Conservation (phyloP, 1,140 invertebrate species). For the Habropoda laboriosa region DNA sequence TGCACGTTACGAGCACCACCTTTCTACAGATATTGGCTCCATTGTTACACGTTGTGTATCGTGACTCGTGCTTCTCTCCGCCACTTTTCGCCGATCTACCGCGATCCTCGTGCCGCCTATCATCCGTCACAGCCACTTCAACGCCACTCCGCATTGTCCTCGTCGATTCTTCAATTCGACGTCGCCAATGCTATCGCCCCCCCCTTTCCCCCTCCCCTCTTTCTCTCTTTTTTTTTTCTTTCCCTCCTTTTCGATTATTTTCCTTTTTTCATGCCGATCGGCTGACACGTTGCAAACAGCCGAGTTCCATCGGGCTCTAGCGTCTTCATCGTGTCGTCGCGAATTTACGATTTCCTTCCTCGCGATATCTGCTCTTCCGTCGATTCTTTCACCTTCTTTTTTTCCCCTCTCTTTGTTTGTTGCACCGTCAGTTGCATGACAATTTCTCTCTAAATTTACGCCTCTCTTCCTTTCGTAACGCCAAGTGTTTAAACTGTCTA, state of each 20-base stretch:
- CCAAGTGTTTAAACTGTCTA: no score
- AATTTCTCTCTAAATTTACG: background rate
- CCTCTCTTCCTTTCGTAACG: no score
- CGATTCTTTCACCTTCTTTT: background rate
- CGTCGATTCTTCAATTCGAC: slow-evolving; percentile 57
- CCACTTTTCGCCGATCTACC: slow-evolving; percentile 60
- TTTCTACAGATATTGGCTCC: slow-evolving; percentile 72
- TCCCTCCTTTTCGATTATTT: slow-evolving; percentile 43
- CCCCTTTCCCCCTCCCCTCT: no score
- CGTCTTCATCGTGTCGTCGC: slow-evolving; percentile 10
- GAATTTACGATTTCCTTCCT: background rate
- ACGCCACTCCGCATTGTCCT: slow-evolving; percentile 47
- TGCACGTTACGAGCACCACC: slow-evolving; percentile 67
- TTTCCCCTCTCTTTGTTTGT: background rate
- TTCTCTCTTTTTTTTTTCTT: no score
- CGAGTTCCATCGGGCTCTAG: no score
- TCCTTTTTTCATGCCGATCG: slow-evolving; percentile 2
- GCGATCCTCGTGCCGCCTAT: slow-evolving; percentile 50
- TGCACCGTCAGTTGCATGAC: background rate
- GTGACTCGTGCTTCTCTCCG: slow-evolving; percentile 66
- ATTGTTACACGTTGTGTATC: slow-evolving; percentile 72
- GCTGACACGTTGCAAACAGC: no score
- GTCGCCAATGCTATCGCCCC: no score
- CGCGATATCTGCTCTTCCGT: background rate
- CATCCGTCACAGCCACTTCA: slow-evolving; percentile 59